phyloP scores from a whole-genome alignment of 2,113 vertebrate species.

The Stomatorhinus ivindoensis region DNA sequence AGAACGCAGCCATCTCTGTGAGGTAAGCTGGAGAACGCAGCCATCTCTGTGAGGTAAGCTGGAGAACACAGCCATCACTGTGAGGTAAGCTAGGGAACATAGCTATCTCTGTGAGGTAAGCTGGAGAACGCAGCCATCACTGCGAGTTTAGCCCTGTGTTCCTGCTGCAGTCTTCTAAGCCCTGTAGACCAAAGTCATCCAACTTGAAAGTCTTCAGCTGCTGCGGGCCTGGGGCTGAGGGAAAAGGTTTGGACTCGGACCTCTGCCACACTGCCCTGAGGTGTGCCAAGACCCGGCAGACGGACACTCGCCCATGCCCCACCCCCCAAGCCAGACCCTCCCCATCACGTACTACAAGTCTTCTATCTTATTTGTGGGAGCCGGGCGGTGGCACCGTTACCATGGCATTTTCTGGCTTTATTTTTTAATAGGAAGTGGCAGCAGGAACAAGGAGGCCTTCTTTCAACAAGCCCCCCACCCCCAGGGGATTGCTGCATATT shows the following conservation, averaged over 20 bases:
- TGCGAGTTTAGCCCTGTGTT: background rate
- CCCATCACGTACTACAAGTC: constrained; percentile 12
- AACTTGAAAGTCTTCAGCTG: background rate
- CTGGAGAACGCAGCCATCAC: background rate
- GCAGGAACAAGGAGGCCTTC: constrained; percentile 25
- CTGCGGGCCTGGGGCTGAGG: background rate
- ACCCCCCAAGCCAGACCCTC: background rate
- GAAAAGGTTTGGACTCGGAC: background rate
- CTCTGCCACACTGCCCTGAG: background rate
- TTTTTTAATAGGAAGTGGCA: constrained; percentile 24
- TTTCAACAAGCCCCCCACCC: background rate
- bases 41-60: background rate
- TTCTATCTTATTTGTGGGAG: background rate
- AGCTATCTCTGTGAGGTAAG: background rate
- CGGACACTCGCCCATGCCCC: background rate
- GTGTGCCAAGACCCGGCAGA: constrained; percentile 15
- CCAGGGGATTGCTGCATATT: constrained; percentile 19
- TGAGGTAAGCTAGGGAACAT: background rate
- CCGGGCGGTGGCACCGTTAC: constrained; percentile 16
- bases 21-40: background rate
- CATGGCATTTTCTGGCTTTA: constrained; percentile 27
- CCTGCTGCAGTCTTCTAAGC: background rate
- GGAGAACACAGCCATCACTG: background rate
- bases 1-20: background rate
- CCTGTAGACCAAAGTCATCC: background rate